These are phyloP conservation scores for Paracentrotus lividus DNA, from an alignment of 53 echinoderm and acorn worm species.

Conservation along the genomic window DNA sequence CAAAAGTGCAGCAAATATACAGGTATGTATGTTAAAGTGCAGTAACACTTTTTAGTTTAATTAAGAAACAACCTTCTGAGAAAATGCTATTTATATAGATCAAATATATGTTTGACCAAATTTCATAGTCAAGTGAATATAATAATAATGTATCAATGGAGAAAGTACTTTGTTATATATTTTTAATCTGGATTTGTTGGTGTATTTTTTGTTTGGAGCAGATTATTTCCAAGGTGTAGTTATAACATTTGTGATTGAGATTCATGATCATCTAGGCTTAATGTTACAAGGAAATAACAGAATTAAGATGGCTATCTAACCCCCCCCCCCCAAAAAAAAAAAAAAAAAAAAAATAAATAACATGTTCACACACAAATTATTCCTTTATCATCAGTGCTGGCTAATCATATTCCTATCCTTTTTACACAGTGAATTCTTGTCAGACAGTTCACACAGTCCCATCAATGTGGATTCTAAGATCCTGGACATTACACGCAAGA, in stretches of 20 bases:
- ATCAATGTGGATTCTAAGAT: conserved; percentile 99
- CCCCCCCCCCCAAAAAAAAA: neutral
- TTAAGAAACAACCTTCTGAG: neutral
- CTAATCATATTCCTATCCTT: neutral
- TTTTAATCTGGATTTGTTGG: neutral
- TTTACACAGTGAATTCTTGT: conserved; percentile 88
- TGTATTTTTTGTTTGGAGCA: neutral
- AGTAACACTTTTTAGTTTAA: neutral
- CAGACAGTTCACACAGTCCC: conserved; percentile 94
- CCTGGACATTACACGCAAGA: conserved; percentile 89
- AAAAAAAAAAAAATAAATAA: too few species aligned
- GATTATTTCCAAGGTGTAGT: neutral
- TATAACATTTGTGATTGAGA: neutral
- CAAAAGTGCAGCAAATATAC: conserved; percentile 95
- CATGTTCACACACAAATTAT: neutral
- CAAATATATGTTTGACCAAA: neutral
- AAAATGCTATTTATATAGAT: neutral
- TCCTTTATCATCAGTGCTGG: neutral
- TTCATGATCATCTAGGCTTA: neutral
- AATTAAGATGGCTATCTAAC: neutral
- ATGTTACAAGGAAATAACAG: neutral
- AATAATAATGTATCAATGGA: neutral
- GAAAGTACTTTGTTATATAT: neutral
- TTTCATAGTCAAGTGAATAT: neutral
- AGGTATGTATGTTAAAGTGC: conserved; percentile 33